Evolutionary conservation across 2,888 invertebrate species (phyloP), one percentile per base, ranked within the genome.

Genomic region (Lobophora halterata): DNA sequence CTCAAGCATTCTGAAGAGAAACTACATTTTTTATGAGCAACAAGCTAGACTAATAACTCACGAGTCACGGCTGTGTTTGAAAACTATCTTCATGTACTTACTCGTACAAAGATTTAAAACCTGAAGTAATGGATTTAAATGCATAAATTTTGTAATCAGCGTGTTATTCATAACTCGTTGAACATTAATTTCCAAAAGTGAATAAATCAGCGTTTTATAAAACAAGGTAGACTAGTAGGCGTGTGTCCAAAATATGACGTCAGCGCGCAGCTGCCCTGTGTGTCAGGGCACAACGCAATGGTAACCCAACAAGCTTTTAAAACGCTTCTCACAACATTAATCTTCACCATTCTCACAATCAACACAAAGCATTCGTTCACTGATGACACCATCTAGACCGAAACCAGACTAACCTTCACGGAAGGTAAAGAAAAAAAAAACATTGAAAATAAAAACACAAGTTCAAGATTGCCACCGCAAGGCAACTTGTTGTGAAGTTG

Each of bases 161-260:
- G 7, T 30, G 33, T 44, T 32, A 39, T 38, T 14, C 24, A 24
- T 36, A 17, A 33, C 31, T 42, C 38, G 32, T 31, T 38, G 44
- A 32, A 46, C 31, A 39, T 23, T 38, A 28, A 41, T 57, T 57
- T 58, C 51, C 45, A 58, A 52, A 54, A 59, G 41, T 50, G 49
- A 54, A 67, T 64, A 66, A 65, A 66, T 69, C 60, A 61, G 52
- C 53, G 45, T 45, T 45, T 53, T 55, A 58, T 55, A 62, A 63
- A 63, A 66, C 58, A 59, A 52, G 51, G 40, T 52, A 47, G 42
- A 58, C 46, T 46, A 49, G 53, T 61, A 55, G 52, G 52, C 51
- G 56, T 65, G 68, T 65, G 55, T 59, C 53, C 58, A 58, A 53
- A 43, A 37, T 5, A 48, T 74, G 71, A 72, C 70, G 72, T 66